These are phyloP conservation scores for Drosophila siamana DNA, from an alignment of 2,888 invertebrate genomes.

Conservation along the genomic window DNA sequence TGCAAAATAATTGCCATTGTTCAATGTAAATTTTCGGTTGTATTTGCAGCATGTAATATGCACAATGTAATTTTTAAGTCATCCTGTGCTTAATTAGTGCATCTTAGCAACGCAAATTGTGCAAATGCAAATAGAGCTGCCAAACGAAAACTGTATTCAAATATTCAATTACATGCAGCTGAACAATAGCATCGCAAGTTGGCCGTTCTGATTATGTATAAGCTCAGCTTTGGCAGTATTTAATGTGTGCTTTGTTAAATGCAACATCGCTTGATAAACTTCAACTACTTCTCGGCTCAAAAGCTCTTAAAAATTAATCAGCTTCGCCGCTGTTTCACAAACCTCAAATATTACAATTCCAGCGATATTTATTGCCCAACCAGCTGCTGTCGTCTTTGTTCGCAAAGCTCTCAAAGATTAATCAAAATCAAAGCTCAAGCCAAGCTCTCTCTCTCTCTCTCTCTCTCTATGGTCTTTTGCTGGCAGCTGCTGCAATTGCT, in stretches of 20 bases:
- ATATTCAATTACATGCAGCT: conserved; percentile 11
- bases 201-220: not conserved
- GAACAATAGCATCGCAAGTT: conserved; percentile 4
- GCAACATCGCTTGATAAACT: not conserved
- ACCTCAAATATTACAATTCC: no score
- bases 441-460: no score
- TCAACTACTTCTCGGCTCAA: not conserved
- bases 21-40: conserved; percentile 14
- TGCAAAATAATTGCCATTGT: conserved; percentile 25
- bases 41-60: conserved; percentile 13
- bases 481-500: not conserved
- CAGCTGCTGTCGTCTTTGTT: not conserved
- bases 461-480: no score
- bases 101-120: conserved; percentile 12
- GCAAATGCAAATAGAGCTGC: not conserved
- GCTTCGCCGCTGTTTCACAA: not conserved
- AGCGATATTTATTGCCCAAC: no score
- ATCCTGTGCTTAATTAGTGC: conserved; percentile 26
- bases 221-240: not conserved
- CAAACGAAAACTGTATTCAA: conserved; percentile 7
- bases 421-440: no score
- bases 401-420: not conserved
- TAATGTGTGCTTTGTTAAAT: not conserved
- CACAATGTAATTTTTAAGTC: conserved; percentile 4
- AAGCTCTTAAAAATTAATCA: not conserved